A percentile compares a stretch with the other conserved stretches of the same genome.
Conservation (phyloP, 2,113 vertebrate species). For the Pyxicephalus adspersus region DNA sequence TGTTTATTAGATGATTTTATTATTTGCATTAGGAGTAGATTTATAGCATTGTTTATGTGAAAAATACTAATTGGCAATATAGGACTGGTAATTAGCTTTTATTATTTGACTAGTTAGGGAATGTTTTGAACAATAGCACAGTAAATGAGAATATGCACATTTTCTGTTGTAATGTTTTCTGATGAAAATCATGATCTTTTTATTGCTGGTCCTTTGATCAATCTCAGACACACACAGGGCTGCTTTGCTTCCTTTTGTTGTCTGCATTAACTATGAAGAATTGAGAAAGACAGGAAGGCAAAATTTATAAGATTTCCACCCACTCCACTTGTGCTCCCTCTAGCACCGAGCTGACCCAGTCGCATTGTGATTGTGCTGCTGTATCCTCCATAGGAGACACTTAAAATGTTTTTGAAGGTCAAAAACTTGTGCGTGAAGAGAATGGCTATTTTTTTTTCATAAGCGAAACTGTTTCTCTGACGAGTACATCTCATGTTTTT, state of each 20-base stretch:
- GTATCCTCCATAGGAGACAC: conserved; percentile 35
- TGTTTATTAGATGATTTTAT: background rate
- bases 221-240: conserved; percentile 48
- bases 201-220: background rate
- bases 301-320: conserved; percentile 22
- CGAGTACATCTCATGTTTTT: conserved; percentile 48
- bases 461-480: conserved; percentile 42
- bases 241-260: conserved; percentile 40
- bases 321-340: background rate
- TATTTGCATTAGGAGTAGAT: conserved; percentile 59
- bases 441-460: conserved; percentile 49
- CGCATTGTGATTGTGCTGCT: conserved; percentile 37
- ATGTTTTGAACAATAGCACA: conserved; percentile 42
- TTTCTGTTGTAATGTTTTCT: conserved; percentile 3
- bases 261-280: conserved; percentile 28
- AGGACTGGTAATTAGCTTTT: conserved; percentile 57
- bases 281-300: background rate
- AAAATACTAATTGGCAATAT: conserved; percentile 52
- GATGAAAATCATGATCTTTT: conserved; percentile 49
- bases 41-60: conserved; percentile 57
- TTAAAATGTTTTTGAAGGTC: conserved; percentile 52
- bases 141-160: background rate
- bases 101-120: background rate
- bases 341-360: conserved; percentile 14
- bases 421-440: conserved; percentile 43